Evolutionary conservation across 2,797 vertebrate genomes (phyloP).

Genomic region (Alauda arvensis): DNA sequence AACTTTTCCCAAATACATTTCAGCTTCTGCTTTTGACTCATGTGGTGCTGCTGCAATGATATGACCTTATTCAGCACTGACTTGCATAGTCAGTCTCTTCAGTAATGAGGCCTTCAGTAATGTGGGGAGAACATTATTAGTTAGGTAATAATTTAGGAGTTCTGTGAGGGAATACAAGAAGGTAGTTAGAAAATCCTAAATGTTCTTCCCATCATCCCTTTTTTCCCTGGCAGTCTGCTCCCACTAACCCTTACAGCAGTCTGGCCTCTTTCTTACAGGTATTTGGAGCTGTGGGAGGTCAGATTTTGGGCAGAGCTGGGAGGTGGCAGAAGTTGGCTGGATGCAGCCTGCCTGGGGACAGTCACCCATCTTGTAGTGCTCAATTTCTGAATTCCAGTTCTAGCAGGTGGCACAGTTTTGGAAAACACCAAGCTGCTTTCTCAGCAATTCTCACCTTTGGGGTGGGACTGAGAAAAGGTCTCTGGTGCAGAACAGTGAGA

Average conservation of each 20-base stretch:
- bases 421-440: neutral
- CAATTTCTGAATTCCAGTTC: neutral
- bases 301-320: neutral
- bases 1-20: neutral
- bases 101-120: neutral
- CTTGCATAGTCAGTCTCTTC: neutral
- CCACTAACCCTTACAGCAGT: neutral
- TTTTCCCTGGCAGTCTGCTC: neutral
- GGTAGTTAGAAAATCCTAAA: neutral
- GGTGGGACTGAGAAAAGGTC: neutral
- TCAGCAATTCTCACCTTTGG: neutral
- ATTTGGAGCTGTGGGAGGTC: neutral
- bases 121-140: neutral
- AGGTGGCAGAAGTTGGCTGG: neutral
- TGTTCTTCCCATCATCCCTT: neutral
- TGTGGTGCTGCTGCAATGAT: neutral
- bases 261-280: neutral
- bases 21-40: neutral
- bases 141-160: neutral
- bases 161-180: neutral
- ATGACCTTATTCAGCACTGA: neutral
- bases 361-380: fast-evolving
- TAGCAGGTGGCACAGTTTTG: neutral
- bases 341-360: neutral
- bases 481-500: neutral